Evolutionary conservation across 2,888 invertebrate species (phyloP), one percentile per base, ranked within the genome.

Genomic region (Bellardia bayeri): DNA sequence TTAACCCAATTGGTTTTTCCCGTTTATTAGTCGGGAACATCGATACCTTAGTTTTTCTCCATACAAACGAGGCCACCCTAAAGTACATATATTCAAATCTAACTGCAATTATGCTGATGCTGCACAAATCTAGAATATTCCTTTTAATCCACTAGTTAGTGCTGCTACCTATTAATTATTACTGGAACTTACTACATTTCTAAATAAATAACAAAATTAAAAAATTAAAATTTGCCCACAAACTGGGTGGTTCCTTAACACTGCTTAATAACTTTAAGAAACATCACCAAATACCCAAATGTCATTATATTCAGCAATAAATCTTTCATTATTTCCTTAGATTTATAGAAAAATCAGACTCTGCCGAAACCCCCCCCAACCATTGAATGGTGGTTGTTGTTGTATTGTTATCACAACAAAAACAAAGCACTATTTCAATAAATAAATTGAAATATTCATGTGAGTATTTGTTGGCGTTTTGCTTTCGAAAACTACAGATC

Each of bases 381-480:
- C 71, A 82, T 76, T 66, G 51, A 16, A 30, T 68, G 16, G 51
- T n/a, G 9, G 16, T 45, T 51, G 3, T 75, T 49, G 37, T 37
- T 69, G n/a, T 61, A 40, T 69, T 68, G 61, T 69, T 79, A 51
- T 54, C 63, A 68, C 30, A 54, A 66, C n/a, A 78, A 42, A 11
- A 14, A 49, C 7, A 51, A 63, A n/a, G 72, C 64, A 23, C 23
- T 23, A 54, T 71, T 84, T 58, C 45, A 87, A 81, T 87, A 87
- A 76, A 76, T 80, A 61, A 51, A 45, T 76, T n/a, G 64, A 7
- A 37, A n/a, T 30, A 56, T 56, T 13, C n/a, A 5, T 13, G 16
- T 56, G 11, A 45, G 37, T 37, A 5, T 3, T 37, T 37, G 37
- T 37, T 37, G 37, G 37, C 37, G 16, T 56, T 30, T 64, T 7